A percentile compares a stretch with the other conserved stretches of the same genome.
Conservation (phyloP, 2,888 invertebrate genomes). For the Drosophila emarginata region DNA sequence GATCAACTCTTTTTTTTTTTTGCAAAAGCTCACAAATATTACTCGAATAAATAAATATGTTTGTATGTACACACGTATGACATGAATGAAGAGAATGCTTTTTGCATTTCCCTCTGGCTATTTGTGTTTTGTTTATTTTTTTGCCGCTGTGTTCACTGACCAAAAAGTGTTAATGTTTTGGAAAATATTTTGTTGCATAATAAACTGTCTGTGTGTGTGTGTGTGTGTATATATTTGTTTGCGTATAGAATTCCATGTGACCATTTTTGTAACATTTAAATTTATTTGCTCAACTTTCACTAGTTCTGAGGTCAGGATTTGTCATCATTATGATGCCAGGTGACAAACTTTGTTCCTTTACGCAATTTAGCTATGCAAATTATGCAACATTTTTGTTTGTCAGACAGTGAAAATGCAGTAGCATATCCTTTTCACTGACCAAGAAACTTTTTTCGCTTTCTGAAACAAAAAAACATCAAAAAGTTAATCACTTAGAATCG, state of each 20-base stretch:
- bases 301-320: background rate
- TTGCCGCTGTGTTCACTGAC: slow-evolving; percentile 39
- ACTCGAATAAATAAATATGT: background rate
- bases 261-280: slow-evolving; percentile 13
- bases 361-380: slow-evolving; percentile 1
- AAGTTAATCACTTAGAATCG: background rate
- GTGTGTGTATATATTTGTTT: background rate
- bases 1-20: background rate
- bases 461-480: background rate
- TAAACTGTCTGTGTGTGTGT: background rate
- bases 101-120: background rate
- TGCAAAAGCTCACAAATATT: background rate
- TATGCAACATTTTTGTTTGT: background rate
- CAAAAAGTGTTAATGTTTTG: slow-evolving; percentile 19
- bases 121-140: background rate
- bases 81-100: background rate
- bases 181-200: slow-evolving; percentile 30
- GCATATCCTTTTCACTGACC: background rate
- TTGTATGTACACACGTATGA: background rate
- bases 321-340: background rate
- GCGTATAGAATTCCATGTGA: background rate
- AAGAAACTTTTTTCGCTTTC: background rate
- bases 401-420: background rate
- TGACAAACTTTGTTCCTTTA: slow-evolving; percentile 2
- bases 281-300: slow-evolving; percentile 16